phyloP scores from a whole-genome alignment of 2,797 vertebrate genomes.

The Sebastes umbrosus region DNA sequence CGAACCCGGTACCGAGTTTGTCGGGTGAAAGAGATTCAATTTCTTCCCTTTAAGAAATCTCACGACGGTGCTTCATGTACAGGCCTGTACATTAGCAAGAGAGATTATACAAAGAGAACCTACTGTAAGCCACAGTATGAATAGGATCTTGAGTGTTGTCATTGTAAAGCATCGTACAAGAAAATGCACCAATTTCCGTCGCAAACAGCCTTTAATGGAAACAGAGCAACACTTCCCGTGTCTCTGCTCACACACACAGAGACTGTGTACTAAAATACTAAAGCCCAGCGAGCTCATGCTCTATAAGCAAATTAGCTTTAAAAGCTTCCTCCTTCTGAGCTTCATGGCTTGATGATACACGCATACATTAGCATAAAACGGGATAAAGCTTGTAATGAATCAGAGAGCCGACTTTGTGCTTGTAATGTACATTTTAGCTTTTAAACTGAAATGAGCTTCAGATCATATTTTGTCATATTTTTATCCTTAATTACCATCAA shows the following conservation, averaged over 20 bases:
- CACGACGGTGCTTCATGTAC: neutral
- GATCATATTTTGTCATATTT: neutral
- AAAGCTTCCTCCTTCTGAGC: neutral
- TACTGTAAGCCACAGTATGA: neutral
- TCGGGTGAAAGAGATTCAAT: no score
- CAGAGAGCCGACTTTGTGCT: neutral
- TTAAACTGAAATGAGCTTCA: neutral
- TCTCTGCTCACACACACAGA: neutral
- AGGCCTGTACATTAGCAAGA: neutral
- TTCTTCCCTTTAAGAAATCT: neutral
- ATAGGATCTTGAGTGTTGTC: no score
- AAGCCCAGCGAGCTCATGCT: neutral
- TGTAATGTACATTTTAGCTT: neutral
- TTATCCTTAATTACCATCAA: neutral
- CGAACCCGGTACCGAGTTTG: no score
- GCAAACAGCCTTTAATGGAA: neutral
- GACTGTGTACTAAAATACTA: neutral
- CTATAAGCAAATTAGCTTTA: neutral
- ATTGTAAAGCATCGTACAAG: no score
- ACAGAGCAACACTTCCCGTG: neutral
- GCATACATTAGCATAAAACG: constrained; percentile 18
- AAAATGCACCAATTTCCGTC: no score
- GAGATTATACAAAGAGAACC: neutral
- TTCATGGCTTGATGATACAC: neutral
- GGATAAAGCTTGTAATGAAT: neutral